phyloP scores from a whole-genome alignment of 2,888 invertebrate genomes.

The Euspilapteryx auroguttella region DNA sequence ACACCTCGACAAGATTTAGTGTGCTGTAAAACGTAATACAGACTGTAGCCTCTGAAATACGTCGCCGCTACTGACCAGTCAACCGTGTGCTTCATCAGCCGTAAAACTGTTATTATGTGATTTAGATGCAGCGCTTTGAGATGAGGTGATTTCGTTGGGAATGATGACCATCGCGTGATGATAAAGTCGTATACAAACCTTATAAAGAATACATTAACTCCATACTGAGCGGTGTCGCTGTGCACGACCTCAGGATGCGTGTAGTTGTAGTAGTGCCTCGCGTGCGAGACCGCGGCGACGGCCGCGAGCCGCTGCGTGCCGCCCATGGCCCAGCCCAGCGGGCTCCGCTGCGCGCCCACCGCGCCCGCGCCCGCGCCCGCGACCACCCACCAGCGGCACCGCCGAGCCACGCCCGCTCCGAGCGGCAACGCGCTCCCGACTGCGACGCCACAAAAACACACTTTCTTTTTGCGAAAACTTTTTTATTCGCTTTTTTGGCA shows the following conservation, averaged over 20 bases:
- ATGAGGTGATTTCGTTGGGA: no score
- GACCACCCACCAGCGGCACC: conserved; percentile 34
- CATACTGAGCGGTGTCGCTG: conserved; percentile 30
- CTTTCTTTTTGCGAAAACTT: no score
- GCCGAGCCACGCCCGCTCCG: conserved; percentile 37
- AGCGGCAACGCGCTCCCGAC: conserved; percentile 21
- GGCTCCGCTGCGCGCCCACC: conserved; percentile 48
- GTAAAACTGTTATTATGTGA: no score
- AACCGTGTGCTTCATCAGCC: neutral
- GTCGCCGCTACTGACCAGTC: no score
- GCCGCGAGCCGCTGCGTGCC: conserved; percentile 67
- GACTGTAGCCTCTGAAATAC: neutral
- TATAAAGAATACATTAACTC: conserved; percentile 71
- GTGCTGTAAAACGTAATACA: neutral
- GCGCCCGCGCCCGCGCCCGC: conserved; percentile 30
- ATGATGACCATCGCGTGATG: no score
- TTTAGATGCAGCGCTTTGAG: no score
- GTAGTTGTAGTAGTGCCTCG: conserved; percentile 44
- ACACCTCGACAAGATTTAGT: neutral
- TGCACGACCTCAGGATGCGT: conserved; percentile 37
- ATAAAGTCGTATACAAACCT: conserved; percentile 60
- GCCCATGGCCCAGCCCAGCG: conserved; percentile 66
- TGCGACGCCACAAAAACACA: conserved; percentile 17
- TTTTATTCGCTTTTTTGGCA: no score
- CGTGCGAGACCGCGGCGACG: conserved; percentile 50